Base-by-base conservation (phyloP, 2,113 vertebrate species). In the Istiophorus platypterus region DNA sequence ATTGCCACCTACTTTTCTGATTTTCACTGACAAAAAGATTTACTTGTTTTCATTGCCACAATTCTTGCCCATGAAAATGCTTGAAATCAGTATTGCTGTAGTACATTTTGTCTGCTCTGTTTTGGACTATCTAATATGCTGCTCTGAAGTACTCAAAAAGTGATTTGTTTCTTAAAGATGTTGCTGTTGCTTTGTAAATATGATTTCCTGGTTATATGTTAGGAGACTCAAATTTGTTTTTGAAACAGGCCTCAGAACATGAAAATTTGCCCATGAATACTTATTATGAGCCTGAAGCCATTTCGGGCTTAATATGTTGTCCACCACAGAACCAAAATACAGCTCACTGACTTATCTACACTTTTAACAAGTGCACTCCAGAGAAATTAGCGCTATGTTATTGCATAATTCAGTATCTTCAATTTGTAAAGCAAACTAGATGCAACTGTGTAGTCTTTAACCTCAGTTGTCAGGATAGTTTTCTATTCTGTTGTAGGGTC, bases 281-380 rank as follows among this genome's bases (percentile, higher is more conserved):
- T 29, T 54, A 69, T 51, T 22, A 1, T 86, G 65, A 85, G 65
- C 65, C 57, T 14, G 63, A 56, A 65, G 84, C 77, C 68, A 79
- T 63, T 76, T 80, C 67, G 65, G 49, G 58, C 49, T 26, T 71
- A 63, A 81, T 76, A 58, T 85, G 73, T 78, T 76, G 69, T 84
- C 54, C 76, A 62, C 72, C 72, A 62, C 56, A 72, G 58, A 85
- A 76, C 76, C 80, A 72, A 80, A 78, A 67, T 31, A 58, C 59
- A 54, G 39, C 69, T 85, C 54, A 69, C 20, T 80, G 78, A 84
- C 72, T 85, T 76, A 83, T 81, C 71, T 47, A 26, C 56, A 75
- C 58, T 80, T 84, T 76, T 77, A 78, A 84, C 76, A 87, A 85
- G 72, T 72, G 62, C 77, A 70, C 80, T 88, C 39, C 71, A 82